These are phyloP conservation scores for Drosophila emarginata DNA, from an alignment of 2,888 invertebrate species.

Conservation along the genomic window DNA sequence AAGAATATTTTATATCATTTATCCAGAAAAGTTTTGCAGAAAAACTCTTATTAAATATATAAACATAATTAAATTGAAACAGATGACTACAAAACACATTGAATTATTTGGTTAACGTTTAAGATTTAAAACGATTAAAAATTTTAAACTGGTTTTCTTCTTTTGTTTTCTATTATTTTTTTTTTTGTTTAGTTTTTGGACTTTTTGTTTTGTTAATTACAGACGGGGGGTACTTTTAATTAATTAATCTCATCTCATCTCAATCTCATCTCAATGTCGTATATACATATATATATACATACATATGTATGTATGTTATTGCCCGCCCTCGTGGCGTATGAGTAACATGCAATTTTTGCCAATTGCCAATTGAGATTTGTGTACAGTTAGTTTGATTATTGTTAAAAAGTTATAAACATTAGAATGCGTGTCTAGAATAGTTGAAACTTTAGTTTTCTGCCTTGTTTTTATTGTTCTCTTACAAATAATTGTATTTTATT, in stretches of 20 bases:
- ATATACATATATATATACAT: no score
- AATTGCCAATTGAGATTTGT: neutral
- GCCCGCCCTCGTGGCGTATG: neutral
- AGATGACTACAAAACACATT: neutral
- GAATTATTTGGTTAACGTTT: neutral
- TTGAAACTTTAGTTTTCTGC: neutral
- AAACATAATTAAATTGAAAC: neutral
- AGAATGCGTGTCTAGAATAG: neutral
- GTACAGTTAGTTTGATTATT: neutral
- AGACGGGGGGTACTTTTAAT: neutral
- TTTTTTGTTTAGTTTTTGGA: neutral
- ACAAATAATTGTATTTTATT: neutral
- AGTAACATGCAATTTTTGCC: neutral
- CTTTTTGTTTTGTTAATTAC: neutral
- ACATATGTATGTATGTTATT: no score
- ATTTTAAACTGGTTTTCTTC: neutral
- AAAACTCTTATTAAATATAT: neutral
- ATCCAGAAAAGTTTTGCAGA: neutral
- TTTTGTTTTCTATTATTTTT: neutral
- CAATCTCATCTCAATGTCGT: neutral
- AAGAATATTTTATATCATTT: no score
- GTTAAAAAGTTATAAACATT: neutral
- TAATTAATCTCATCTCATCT: neutral
- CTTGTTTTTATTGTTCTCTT: neutral
- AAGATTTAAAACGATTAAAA: neutral